Evolutionary conservation across 2,888 invertebrate genomes (phyloP).

Genomic region (Ormyrus labotus): DNA sequence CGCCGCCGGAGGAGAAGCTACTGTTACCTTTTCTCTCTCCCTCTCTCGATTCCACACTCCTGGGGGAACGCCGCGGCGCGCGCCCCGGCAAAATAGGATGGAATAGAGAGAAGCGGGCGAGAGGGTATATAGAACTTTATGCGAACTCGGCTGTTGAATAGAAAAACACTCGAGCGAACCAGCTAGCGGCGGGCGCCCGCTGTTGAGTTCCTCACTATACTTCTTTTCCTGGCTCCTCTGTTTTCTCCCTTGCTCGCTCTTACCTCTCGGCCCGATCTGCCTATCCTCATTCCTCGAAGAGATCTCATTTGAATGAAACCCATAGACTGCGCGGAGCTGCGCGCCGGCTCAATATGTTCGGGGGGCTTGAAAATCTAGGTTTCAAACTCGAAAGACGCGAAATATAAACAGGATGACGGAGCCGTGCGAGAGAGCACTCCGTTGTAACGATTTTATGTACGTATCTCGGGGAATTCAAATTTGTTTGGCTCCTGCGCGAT

Average conservation of each 20-base stretch:
- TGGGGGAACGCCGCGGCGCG: constrained; percentile 59
- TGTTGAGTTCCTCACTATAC: constrained; percentile 41
- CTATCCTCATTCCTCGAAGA: constrained; percentile 57
- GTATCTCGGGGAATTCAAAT: constrained; percentile 65
- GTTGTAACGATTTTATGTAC: constrained; percentile 39
- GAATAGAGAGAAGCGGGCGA: constrained; percentile 55
- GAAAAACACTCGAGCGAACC: constrained; percentile 72
- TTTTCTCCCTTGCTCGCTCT: constrained; percentile 47
- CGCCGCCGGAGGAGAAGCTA: constrained; percentile 61
- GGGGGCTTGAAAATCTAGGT: constrained; percentile 62
- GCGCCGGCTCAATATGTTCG: constrained; percentile 65
- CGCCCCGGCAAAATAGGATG: constrained; percentile 20
- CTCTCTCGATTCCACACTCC: constrained; percentile 57
- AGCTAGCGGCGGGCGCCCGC: constrained; percentile 52
- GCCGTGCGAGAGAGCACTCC: constrained; percentile 17
- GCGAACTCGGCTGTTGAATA: constrained; percentile 68
- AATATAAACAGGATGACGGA: constrained; percentile 56
- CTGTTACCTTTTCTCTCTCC: constrained; percentile 58
- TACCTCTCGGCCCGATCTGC: constrained; percentile 28
- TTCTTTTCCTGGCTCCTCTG: constrained; percentile 25
- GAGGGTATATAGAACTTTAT: constrained; percentile 69
- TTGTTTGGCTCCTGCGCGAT: constrained; percentile 62
- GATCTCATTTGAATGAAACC: constrained; percentile 72
- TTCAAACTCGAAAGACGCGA: constrained; percentile 56
- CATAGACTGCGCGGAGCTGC: constrained; percentile 57